A percentile compares a stretch with the other conserved stretches of the same genome.
phyloP scores from a whole-genome alignment of 2,888 invertebrate species.

The Gibbula magus region DNA sequence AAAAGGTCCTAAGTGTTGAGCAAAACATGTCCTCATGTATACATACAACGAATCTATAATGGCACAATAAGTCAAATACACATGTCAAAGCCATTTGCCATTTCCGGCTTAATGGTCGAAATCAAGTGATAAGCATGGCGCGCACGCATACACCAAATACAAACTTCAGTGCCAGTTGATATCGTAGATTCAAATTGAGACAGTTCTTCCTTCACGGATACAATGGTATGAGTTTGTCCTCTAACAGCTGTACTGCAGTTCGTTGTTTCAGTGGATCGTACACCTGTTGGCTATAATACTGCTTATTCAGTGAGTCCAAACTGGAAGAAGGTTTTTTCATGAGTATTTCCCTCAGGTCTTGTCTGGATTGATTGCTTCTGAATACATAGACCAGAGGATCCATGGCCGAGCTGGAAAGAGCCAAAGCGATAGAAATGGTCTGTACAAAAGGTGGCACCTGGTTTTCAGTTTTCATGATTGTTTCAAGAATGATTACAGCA shows the following conservation, averaged over 20 bases:
- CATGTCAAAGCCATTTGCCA: too few relatives aligned
- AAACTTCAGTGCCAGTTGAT: too few relatives aligned
- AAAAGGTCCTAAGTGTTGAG: too few relatives aligned
- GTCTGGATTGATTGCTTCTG: slow-evolving; percentile 74
- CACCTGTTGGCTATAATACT: background rate
- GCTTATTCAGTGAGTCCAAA: background rate
- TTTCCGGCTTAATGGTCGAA: too few relatives aligned
- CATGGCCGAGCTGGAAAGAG: slow-evolving; percentile 80
- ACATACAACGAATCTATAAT: too few relatives aligned
- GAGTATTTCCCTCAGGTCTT: slow-evolving; percentile 57
- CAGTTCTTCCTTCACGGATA: background rate
- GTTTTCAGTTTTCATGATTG: slow-evolving; percentile 53
- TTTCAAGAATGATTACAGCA: slow-evolving; percentile 60
- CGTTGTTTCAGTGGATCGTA: slow-evolving; percentile 7
- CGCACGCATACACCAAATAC: too few relatives aligned
- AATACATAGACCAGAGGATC: slow-evolving; percentile 87
- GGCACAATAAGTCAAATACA: too few relatives aligned
- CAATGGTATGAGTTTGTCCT: background rate
- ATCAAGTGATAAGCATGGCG: too few relatives aligned
- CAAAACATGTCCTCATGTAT: too few relatives aligned
- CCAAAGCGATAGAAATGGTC: slow-evolving; percentile 76
- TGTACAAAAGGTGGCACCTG: slow-evolving; percentile 61
- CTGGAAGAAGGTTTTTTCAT: slow-evolving; percentile 23
- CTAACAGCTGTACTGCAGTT: background rate
- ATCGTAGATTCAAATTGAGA: too few relatives aligned